Evolutionary conservation across 2,113 vertebrate species (phyloP).

Genomic region (Silurus meridionalis): DNA sequence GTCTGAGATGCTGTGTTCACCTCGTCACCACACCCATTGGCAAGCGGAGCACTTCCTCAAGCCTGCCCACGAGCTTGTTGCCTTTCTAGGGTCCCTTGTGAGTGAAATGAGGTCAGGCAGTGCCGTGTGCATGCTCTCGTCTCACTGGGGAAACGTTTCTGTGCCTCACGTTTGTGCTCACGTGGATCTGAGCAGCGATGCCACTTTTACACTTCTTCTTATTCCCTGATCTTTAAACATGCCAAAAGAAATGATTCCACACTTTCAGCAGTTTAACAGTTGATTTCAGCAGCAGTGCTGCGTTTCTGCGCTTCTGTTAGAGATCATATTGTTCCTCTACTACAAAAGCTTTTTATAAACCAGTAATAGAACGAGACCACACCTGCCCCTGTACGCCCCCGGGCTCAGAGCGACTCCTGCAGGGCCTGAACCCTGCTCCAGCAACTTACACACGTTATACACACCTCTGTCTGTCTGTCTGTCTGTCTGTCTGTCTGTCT

Average conservation of each 20-base stretch:
- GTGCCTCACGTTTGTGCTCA: conserved; percentile 42
- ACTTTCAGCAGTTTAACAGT: not conserved
- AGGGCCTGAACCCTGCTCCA: not conserved
- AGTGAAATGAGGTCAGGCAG: conserved; percentile 65
- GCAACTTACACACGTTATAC: not conserved
- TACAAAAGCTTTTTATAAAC: not conserved
- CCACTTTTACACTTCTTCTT: conserved; percentile 3
- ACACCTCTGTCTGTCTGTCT: not conserved
- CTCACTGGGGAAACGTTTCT: conserved; percentile 52
- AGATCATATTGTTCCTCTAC: not conserved
- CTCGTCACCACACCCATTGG: conserved; percentile 36
- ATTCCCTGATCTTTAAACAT: not conserved
- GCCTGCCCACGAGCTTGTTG: conserved; percentile 39
- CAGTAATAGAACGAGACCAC: not conserved
- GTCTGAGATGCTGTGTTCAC: conserved; percentile 22
- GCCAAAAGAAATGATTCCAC: not conserved
- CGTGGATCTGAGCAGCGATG: conserved; percentile 9
- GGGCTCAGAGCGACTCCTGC: not conserved
- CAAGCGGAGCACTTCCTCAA: conserved; percentile 38
- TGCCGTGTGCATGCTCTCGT: conserved; percentile 47
- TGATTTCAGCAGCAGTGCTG: not conserved
- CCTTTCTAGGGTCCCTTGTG: conserved; percentile 48
- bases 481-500: too few species aligned
- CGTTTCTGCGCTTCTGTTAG: not conserved
- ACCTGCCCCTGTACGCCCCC: not conserved